Evolutionary conservation across 2,888 invertebrate species (phyloP), one percentile per base, ranked within the genome.

Genomic region (Drosophila anomalata): DNA sequence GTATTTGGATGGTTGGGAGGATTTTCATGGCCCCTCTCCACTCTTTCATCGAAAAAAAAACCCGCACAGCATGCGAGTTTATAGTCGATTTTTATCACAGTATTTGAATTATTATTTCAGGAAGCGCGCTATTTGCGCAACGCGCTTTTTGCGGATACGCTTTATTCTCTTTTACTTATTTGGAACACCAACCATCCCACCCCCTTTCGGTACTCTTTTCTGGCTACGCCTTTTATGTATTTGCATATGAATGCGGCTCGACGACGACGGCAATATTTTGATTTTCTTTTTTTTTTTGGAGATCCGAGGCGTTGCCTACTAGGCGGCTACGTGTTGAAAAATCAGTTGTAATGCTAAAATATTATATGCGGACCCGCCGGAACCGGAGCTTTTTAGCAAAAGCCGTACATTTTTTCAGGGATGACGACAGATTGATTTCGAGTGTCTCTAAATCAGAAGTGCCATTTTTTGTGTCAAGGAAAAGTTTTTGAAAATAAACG

Each of bases 61-160:
- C 12, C 36, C 56, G 68, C 78, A 78, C 85, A 87, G 84, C 80
- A 78, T 83, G 84, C 66, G 84, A 76, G 80, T 75, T 84, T 88
- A 77, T 77, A 76, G 77, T 78, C 83, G 88, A 88, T 89, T 89
- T 89, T 89, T 89, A 89, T 90, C 89, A 87, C 76, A 77, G 85
- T 73, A 87, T 87, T 88, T 89, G 90, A 89, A 89, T 90, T 89
- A 89, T 90, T 89, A 90, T 89, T 89, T 89, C 89, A 90, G 89
- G 90, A 89, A 89, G 90, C 87, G 81, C 88, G 89, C 90, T 90
- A 89, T 89, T 89, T 89, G 89, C 88, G 81, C 84, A 84, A 80
- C 81, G 88, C 86, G 89, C 85, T 84, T 88, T 87, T 87, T 86
- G 84, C 81, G 81, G 84, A 86, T 82, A 78, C 87, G 63, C 77